Evolutionary conservation across 2,888 invertebrate species (phyloP).

Genomic region (Emesis castigata): DNA sequence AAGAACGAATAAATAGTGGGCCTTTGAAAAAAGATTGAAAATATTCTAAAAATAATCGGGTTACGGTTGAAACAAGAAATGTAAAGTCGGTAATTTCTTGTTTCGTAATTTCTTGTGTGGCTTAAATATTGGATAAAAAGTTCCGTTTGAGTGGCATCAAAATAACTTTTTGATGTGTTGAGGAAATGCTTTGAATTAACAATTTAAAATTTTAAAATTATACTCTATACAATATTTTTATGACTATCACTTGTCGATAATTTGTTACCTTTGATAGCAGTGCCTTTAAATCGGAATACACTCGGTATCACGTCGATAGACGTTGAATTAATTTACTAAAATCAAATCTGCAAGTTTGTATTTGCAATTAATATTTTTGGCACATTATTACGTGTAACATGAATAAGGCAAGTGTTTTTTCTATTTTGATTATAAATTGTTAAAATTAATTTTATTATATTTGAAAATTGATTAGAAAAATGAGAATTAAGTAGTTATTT

Average conservation of each 20-base stretch:
- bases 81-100: not conserved
- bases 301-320: conserved; percentile 7
- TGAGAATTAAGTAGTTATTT: conserved; percentile 75
- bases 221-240: conserved; percentile 3
- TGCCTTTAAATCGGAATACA: conserved; percentile 29
- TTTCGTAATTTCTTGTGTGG: conserved; percentile 2
- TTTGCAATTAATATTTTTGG: conserved; percentile 55
- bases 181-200: conserved; percentile 9
- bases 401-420: conserved; percentile 70
- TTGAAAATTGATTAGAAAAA: conserved; percentile 68
- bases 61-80: conserved; percentile 4
- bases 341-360: conserved; percentile 35
- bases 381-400: conserved; percentile 69
- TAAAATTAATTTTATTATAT: conserved; percentile 72
- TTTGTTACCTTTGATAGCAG: conserved; percentile 20
- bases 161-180: not conserved
- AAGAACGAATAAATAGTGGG: not conserved
- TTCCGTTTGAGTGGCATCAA: conserved; percentile 5
- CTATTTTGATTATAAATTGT: conserved; percentile 73
- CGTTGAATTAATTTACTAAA: conserved; percentile 6
- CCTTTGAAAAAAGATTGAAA: conserved; percentile 1
- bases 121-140: not conserved
- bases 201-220: not conserved
- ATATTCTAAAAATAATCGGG: conserved; percentile 4
- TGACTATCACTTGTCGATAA: not conserved